Evolutionary conservation across 1,140 invertebrate species (phyloP).

Genomic region (Heliconius himera): DNA sequence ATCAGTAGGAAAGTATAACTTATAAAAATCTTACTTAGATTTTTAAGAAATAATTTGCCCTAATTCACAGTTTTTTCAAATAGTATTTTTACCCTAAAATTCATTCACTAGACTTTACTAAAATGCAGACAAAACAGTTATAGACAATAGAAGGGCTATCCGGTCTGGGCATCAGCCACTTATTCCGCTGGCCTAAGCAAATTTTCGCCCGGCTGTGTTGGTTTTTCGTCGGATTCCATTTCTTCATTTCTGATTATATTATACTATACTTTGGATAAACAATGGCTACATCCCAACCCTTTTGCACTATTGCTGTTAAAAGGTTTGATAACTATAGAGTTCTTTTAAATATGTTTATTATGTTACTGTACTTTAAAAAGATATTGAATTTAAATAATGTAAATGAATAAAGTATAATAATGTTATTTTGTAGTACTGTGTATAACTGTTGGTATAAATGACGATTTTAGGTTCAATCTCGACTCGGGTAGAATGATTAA

Average conservation of each 20-base stretch:
- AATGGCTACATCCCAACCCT: slow-evolving; percentile 70
- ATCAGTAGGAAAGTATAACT: no score
- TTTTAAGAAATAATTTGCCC: no score
- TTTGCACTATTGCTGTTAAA: slow-evolving; percentile 70
- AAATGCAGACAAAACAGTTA: slow-evolving; percentile 42
- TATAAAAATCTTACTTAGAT: no score
- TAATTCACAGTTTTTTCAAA: not conserved
- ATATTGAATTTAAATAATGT: not conserved
- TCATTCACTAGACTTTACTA: slow-evolving; percentile 26
- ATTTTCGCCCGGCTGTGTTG: slow-evolving; percentile 76
- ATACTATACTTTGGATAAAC: slow-evolving; percentile 80
- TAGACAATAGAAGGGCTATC: slow-evolving; percentile 61
- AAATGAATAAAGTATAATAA: no score
- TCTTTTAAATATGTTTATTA: not conserved
- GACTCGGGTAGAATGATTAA: no score
- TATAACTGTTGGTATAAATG: no score
- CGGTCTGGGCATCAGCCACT: slow-evolving; percentile 70
- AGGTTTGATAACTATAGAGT: slow-evolving; percentile 32
- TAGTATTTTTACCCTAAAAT: not conserved
- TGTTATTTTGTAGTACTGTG: no score
- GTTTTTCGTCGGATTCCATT: slow-evolving; percentile 79
- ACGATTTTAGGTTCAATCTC: no score
- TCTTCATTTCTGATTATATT: slow-evolving; percentile 81
- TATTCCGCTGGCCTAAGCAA: slow-evolving; percentile 80
- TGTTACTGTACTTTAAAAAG: not conserved